These are phyloP conservation scores for Panorpa germanica DNA, from an alignment of 2,888 invertebrate genomes.

Conservation along the genomic window DNA sequence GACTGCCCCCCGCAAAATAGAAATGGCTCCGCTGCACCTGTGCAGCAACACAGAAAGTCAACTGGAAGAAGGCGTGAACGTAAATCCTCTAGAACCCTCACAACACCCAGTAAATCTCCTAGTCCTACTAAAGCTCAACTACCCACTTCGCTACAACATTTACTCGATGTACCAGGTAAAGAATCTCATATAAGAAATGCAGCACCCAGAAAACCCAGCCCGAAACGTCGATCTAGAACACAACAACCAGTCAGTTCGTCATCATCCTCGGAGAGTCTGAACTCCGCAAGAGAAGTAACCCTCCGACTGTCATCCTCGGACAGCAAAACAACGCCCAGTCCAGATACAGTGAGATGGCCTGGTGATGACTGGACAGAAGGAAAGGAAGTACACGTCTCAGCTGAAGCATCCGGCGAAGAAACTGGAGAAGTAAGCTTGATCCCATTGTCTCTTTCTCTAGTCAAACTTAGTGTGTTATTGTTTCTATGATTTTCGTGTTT, in stretches of 20 bases:
- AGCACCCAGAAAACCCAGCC: conserved; percentile 31
- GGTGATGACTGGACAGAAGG: conserved; percentile 23
- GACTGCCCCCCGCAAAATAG: conserved; percentile 36
- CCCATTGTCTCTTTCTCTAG: too few relatives aligned
- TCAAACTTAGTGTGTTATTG: too few relatives aligned
- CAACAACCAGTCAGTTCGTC: conserved; percentile 34
- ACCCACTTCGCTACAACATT: conserved; percentile 33
- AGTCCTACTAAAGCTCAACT: conserved; percentile 34
- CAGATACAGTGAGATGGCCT: conserved; percentile 24
- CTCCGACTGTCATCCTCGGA: conserved; percentile 17
- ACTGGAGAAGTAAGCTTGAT: conserved; percentile 30
- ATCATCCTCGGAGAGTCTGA: conserved; percentile 38
- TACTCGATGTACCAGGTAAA: conserved; percentile 39
- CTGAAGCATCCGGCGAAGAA: conserved; percentile 27
- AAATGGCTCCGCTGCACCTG: conserved; percentile 24
- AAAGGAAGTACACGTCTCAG: too few relatives aligned
- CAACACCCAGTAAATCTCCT: conserved; percentile 27
- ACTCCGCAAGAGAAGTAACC: conserved; percentile 26
- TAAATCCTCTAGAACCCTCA: conserved; percentile 28
- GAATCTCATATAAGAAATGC: conserved; percentile 22
- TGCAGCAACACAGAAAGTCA: conserved; percentile 35
- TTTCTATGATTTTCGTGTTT: too few relatives aligned
- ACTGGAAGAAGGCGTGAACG: conserved; percentile 42
- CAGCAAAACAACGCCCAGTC: conserved; percentile 23
- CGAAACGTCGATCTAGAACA: conserved; percentile 32